Evolutionary conservation across 2,113 vertebrate species (phyloP), one percentile per base, ranked within the genome.

Genomic region (Cyprinodon variegatus): DNA sequence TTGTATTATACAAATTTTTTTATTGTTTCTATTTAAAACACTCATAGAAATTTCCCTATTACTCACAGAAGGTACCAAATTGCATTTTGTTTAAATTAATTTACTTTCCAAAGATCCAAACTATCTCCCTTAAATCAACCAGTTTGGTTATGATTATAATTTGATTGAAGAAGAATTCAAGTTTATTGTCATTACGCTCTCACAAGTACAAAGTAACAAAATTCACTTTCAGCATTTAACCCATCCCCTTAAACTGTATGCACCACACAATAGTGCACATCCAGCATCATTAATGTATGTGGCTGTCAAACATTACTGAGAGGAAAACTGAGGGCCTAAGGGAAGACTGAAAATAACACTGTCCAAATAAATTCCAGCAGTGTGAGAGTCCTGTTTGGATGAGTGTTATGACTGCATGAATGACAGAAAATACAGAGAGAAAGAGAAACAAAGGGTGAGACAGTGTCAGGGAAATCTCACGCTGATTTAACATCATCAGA

Each of bases 341-440:
- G 83, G 76, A 84, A 60, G 45, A 86, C 82, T 80, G 73, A 85
- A 90, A 92, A 90, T 83, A 90, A 87, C 79, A 72, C 76, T 87
- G 86, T 87, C 78, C 85, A 90, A 91, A 93, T 90, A 90, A 87
- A 90, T 84, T 72, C 71, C 70, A 79, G 83, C 73, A 84, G 87
- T 70, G 78, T 90, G 86, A 86, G 88, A 91, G 85, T 76, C 79
- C 37, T 6, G 8, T 70, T 38, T 78, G 45, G 70, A 74, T 67
- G 73, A 69, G 70, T 63, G 36, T 66, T 41, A 4, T 37, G n/a
- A 61, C 57, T 71, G 61, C 74, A 29, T 68, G 68, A 85, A 46
- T 70, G 22, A 75, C 36, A 68, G 66, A 73, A 82, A 81, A 69
- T 15, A 79, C 43, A 72, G 40, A 82, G 62, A 65, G 40, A 11